phyloP scores from a whole-genome alignment of 1,140 invertebrate genomes.

The Heliconius hewitsoni region DNA sequence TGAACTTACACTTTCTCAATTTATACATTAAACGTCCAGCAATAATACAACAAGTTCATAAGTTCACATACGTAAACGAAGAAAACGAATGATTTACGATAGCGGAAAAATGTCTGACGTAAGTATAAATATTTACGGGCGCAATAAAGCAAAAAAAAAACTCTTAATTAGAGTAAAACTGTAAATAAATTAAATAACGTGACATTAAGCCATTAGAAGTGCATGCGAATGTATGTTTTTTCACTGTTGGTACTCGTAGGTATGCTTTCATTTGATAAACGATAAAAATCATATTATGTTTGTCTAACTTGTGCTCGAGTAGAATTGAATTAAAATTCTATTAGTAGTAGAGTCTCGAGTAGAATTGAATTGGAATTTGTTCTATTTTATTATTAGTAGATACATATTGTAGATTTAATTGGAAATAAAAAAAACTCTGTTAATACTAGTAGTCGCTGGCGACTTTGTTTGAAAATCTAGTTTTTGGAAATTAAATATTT shows the following conservation, averaged over 20 bases:
- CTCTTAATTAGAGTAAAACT: conserved; percentile 46
- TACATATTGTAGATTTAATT: too few species aligned
- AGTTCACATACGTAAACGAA: conserved; percentile 12
- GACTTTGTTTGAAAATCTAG: too few species aligned
- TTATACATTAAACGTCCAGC: background rate
- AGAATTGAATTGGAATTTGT: too few species aligned
- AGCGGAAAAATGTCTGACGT: conserved; percentile 37
- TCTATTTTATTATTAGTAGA: too few species aligned
- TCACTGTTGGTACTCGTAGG: background rate
- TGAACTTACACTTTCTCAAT: background rate
- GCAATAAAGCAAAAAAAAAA: conserved; percentile 34
- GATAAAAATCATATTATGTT: conserved; percentile 25
- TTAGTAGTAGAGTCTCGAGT: too few species aligned
- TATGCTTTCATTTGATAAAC: conserved; percentile 24
- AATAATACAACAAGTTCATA: conserved; percentile 4
- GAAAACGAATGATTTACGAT: conserved; percentile 32
- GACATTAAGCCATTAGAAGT: conserved; percentile 32
- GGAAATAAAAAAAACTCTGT: too few species aligned
- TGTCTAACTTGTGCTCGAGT: conserved; percentile 19
- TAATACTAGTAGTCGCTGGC: too few species aligned
- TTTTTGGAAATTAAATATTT: too few species aligned
- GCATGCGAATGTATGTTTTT: conserved; percentile 33
- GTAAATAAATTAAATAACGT: conserved; percentile 38
- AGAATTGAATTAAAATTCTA: background rate
- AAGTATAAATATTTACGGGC: conserved; percentile 35